These are phyloP conservation scores for Carabus problematicus DNA, from an alignment of 2,888 invertebrate species.

Conservation along the genomic window DNA sequence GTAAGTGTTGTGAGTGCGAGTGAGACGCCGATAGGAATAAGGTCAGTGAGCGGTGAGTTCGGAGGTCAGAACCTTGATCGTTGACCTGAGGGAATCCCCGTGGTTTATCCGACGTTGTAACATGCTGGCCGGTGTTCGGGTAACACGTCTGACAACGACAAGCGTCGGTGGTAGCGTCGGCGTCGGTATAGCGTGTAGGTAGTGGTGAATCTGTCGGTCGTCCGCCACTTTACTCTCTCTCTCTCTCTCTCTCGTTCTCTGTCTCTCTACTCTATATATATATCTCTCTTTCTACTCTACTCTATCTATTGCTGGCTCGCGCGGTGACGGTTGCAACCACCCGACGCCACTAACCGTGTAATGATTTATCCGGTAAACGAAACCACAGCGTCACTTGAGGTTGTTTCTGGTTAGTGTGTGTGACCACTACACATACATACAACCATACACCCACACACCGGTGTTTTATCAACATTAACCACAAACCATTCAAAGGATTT, in stretches of 20 bases:
- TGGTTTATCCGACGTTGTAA: slow-evolving; percentile 46
- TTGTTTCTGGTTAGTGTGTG: not conserved
- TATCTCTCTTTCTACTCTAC: not conserved
- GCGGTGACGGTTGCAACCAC: not conserved
- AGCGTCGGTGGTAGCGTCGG: not conserved
- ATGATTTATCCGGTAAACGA: slow-evolving; percentile 10
- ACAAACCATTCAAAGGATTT: not conserved
- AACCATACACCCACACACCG: not conserved
- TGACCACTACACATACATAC: not conserved
- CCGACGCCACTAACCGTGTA: not conserved
- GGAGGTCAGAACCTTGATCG: slow-evolving; percentile 57
- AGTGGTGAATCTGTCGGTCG: not conserved
- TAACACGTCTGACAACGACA: not conserved
- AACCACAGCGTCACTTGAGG: slow-evolving; percentile 6
- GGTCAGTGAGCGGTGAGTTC: slow-evolving; percentile 42
- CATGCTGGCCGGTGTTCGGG: slow-evolving; percentile 4
- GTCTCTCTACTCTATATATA: not conserved
- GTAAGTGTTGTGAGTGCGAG: slow-evolving; percentile 10
- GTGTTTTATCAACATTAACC: not conserved
- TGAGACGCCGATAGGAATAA: too few relatives aligned
- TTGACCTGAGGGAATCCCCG: slow-evolving; percentile 58
- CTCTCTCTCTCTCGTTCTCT: not conserved
- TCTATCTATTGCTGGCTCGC: not conserved
- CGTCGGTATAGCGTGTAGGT: not conserved
- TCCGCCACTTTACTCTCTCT: not conserved